Evolutionary conservation across 2,888 invertebrate species (phyloP).

Genomic region (Mythimna loreyi): DNA sequence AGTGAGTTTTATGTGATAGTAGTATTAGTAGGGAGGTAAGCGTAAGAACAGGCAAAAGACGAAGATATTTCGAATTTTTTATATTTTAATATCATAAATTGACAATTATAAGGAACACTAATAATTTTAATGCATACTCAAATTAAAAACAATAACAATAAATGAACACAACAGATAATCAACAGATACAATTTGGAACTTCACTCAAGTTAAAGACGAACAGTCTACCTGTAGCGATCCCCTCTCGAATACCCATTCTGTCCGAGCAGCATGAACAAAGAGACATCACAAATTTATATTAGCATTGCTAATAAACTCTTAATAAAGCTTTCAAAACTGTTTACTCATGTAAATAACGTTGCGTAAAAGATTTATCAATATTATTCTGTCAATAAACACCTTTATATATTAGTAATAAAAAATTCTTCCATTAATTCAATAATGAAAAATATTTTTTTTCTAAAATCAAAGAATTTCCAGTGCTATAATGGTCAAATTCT

Average conservation of each 20-base stretch:
- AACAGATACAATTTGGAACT: conserved; percentile 70
- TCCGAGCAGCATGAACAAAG: conserved; percentile 86
- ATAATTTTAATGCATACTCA: conserved; percentile 80
- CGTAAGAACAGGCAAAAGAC: conserved; percentile 82
- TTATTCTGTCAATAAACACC: conserved; percentile 81
- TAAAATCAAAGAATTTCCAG: conserved; percentile 61
- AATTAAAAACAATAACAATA: conserved; percentile 77
- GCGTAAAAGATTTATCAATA: conserved; percentile 84
- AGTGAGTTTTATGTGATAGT: conserved; percentile 25
- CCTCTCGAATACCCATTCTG: conserved; percentile 87
- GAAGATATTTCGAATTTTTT: conserved; percentile 75
- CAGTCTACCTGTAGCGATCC: conserved; percentile 86
- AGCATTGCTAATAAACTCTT: conserved; percentile 74
- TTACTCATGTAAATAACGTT: conserved; percentile 76
- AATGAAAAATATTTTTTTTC: conserved; percentile 73
- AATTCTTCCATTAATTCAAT: conserved; percentile 71
- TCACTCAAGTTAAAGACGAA: conserved; percentile 66
- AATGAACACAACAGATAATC: conserved; percentile 69
- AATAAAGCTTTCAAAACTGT: conserved; percentile 82
- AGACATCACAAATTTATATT: conserved; percentile 78
- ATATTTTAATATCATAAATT: conserved; percentile 82
- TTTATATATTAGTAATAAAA: conserved; percentile 78
- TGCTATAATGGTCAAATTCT: conserved; percentile 48
- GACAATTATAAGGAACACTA: conserved; percentile 81
- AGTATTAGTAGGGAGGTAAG: conserved; percentile 70